Evolutionary conservation across 2,888 invertebrate species (phyloP), one percentile per base, ranked within the genome.

Genomic region (Nomada ruficornis): DNA sequence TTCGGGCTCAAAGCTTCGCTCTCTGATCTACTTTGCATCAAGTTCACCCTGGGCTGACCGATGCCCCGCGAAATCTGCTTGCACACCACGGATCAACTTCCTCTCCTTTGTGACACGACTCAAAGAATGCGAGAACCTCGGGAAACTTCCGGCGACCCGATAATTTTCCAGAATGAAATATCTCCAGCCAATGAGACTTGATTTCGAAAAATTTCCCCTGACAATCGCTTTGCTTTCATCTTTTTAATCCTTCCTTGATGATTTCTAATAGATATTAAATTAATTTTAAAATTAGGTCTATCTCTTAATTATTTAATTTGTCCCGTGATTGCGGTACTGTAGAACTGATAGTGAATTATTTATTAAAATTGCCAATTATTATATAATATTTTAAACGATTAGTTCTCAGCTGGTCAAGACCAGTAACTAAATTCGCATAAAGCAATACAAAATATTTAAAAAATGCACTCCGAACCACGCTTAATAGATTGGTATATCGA

Each of bases 11-110:
- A 71, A 80, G 69, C 77, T 50, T 11, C n/a, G 63, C 60, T 47
- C 77, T 72, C 55, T 73, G 75, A 87, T 86, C 83, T 69, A 80
- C 77, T 87, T 87, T 76, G 77, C 73, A 60, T 64, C 52, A 68
- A 82, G 74, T 78, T 84, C 60, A 57, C 47, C 42, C 47, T n/a
- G 11, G 42, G 67, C 52, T 47, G 42, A 9, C 23, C 55, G 42
- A 68, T 68, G 52, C 57, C 20, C 44, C 50, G 20, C 47, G 60
- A 71, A 70, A 67, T 71, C 63, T 26, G 29, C 54, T 54, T 54
- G 63, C n/a, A n/a, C 52, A 13, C 52, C 18, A 23, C 42, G 44
- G 26, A 77, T 59, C 64, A 59, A 18, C 42, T 47, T 63, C 20
- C 55, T 23, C 9, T 18, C n/a, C 47, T 47, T 63, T 63, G 29